These are phyloP conservation scores for Calameuta idolon DNA, from an alignment of 2,888 invertebrate species.

Conservation along the genomic window DNA sequence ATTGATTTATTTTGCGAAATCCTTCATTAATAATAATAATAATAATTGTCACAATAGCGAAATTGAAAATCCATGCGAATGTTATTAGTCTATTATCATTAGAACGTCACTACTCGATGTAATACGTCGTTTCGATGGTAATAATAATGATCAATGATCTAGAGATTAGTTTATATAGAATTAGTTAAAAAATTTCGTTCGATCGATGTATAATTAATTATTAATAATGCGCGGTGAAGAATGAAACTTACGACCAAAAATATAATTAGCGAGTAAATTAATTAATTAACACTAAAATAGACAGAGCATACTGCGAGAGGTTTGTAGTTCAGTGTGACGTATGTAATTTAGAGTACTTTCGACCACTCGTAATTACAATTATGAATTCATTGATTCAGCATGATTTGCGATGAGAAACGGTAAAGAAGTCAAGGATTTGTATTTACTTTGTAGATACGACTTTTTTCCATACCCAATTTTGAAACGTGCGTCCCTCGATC, in stretches of 20 bases:
- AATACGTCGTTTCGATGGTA: neutral
- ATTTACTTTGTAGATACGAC: neutral
- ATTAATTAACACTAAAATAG: neutral
- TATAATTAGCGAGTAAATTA: neutral
- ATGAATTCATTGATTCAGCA: neutral
- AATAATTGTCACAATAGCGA: neutral
- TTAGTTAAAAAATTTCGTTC: neutral
- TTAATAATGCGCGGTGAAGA: neutral
- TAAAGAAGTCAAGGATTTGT: neutral
- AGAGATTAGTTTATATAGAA: neutral
- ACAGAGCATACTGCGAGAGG: no score
- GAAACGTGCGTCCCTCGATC: neutral
- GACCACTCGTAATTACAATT: neutral
- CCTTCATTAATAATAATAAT: neutral
- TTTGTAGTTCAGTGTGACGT: neutral
- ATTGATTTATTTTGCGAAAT: neutral
- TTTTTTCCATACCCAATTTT: neutral
- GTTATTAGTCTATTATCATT: neutral
- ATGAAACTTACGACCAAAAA: neutral
- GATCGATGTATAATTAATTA: neutral
- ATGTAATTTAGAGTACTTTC: neutral
- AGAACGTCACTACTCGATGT: neutral
- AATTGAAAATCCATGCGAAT: neutral
- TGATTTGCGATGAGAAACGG: neutral
- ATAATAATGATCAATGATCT: neutral